phyloP scores from a whole-genome alignment of 2,888 invertebrate species.

The Synanthedon formicaeformis region DNA sequence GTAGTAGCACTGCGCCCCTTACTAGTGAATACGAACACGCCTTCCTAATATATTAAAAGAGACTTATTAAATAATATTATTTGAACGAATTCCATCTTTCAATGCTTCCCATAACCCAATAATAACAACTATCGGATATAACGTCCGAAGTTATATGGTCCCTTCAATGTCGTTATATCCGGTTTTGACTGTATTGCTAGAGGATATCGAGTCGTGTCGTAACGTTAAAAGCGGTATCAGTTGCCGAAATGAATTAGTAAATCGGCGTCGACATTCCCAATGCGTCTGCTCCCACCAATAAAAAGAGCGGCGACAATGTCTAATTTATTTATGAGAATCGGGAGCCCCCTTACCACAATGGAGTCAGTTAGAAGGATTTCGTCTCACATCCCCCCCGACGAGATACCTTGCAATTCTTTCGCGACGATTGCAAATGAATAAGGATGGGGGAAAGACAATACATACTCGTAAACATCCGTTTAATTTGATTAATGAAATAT shows the following conservation, averaged over 20 bases:
- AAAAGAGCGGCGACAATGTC: slow-evolving; percentile 46
- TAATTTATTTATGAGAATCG: slow-evolving; percentile 65
- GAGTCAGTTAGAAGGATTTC: slow-evolving; percentile 24
- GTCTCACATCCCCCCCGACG: neutral
- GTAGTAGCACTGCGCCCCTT: too few species aligned
- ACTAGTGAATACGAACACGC: too few species aligned
- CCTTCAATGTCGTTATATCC: too few species aligned
- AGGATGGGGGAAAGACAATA: neutral
- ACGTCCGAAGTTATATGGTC: too few species aligned
- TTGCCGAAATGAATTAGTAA: slow-evolving; percentile 63
- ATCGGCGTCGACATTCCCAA: slow-evolving; percentile 58
- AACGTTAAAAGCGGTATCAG: slow-evolving; percentile 15
- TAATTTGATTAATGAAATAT: neutral
- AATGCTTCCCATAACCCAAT: too few species aligned
- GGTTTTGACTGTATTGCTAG: too few species aligned
- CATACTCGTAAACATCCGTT: neutral
- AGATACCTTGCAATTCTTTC: neutral
- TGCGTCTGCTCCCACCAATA: slow-evolving; percentile 35
- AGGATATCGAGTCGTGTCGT: slow-evolving; percentile 19
- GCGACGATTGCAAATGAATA: neutral
- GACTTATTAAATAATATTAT: too few species aligned
- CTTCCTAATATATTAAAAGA: too few species aligned
- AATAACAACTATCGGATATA: too few species aligned
- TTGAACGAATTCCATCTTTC: too few species aligned
- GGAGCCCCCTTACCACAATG: slow-evolving; percentile 36